Conservation (phyloP, 2,888 invertebrate genomes). For the Drosophila paramelanica region DNA sequence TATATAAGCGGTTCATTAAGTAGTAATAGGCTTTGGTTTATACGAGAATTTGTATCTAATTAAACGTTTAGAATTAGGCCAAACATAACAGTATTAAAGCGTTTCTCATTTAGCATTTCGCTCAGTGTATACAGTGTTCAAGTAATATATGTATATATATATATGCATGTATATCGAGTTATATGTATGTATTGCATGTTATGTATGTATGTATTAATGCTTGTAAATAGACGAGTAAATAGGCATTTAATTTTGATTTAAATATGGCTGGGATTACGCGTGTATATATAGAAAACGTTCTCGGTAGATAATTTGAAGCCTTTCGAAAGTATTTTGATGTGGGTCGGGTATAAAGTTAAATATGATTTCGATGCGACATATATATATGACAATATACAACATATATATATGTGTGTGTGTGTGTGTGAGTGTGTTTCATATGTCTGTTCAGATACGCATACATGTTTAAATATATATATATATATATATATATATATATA, state of each 20-base stretch:
- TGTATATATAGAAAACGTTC: slow-evolving; percentile 41
- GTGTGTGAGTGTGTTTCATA: slow-evolving; percentile 49
- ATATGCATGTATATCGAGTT: slow-evolving; percentile 24
- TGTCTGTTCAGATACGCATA: slow-evolving; percentile 70
- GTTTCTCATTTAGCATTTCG: slow-evolving; percentile 72
- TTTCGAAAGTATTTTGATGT: slow-evolving; percentile 35
- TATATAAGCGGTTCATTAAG: slow-evolving; percentile 22
- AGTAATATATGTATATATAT: slow-evolving; percentile 50
- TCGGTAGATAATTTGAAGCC: slow-evolving; percentile 64
- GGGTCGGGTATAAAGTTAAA: slow-evolving; percentile 38
- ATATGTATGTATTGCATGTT: slow-evolving; percentile 25
- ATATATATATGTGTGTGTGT: slow-evolving; percentile 24
- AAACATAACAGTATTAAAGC: slow-evolving; percentile 80
- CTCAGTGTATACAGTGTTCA: slow-evolving; percentile 71
- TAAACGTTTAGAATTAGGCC: slow-evolving; percentile 73
- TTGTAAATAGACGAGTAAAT: slow-evolving; percentile 71
- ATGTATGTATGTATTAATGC: slow-evolving; percentile 18
- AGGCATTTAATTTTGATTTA: slow-evolving; percentile 60
- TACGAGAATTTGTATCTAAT: slow-evolving; percentile 63
- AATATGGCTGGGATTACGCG: slow-evolving; percentile 48
- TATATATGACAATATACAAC: slow-evolving; percentile 23
- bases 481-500: slow-evolving; percentile 41
- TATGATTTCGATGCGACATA: slow-evolving; percentile 30
- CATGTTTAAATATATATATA: slow-evolving; percentile 28
- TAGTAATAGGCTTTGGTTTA: slow-evolving; percentile 31